phyloP scores from a whole-genome alignment of 2,113 vertebrate species.

The Apteryx owenii region DNA sequence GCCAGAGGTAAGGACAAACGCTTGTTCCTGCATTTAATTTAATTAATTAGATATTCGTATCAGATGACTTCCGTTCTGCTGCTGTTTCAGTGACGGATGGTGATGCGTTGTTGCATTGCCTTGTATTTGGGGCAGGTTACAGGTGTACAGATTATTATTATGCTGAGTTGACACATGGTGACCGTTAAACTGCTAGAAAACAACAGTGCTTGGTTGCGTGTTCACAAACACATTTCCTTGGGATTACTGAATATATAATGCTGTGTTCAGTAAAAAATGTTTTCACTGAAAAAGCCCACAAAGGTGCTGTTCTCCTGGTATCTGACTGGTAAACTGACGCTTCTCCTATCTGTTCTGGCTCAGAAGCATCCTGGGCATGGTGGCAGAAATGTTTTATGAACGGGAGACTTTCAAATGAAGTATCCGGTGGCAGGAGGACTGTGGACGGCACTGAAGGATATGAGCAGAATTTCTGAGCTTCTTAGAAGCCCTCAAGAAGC shows the following conservation, averaged over 20 bases:
- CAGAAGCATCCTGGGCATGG: neutral
- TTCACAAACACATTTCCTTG: neutral
- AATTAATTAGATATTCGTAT: neutral
- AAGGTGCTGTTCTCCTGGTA: neutral
- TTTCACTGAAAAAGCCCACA: neutral
- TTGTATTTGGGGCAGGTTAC: neutral
- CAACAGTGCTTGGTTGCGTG: neutral
- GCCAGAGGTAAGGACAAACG: neutral
- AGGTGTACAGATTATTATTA: fast-evolving
- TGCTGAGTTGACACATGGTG: neutral
- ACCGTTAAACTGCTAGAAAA: neutral
- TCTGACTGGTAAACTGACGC: too few relatives aligned
- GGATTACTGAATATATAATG: neutral
- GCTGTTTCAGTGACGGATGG: neutral
- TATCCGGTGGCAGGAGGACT: neutral
- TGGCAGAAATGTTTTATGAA: neutral
- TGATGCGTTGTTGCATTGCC: neutral
- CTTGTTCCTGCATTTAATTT: neutral
- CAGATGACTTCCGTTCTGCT: neutral
- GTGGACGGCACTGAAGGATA: neutral
- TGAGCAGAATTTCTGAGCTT: neutral
- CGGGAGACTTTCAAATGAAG: neutral
- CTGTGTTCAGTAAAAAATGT: neutral
- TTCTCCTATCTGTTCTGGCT: neutral
- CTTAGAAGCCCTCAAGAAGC: neutral